phyloP scores from a whole-genome alignment of 2,113 vertebrate genomes.

The Sigmodon hispidus region DNA sequence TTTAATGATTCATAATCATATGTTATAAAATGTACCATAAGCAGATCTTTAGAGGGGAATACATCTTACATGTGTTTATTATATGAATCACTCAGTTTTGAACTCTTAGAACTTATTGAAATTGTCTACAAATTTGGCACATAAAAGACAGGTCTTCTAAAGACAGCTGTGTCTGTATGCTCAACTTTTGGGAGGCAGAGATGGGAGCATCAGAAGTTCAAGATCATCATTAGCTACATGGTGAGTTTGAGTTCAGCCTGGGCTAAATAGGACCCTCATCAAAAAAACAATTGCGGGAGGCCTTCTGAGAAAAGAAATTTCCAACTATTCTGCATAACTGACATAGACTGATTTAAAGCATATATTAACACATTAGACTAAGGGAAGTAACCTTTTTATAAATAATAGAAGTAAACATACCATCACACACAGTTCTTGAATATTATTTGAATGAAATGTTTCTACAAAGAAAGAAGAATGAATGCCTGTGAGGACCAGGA shows the following conservation, averaged over 20 bases:
- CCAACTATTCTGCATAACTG: neutral
- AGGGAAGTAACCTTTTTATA: neutral
- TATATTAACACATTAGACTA: neutral
- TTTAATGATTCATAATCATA: neutral
- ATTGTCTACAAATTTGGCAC: neutral
- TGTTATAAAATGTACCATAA: neutral
- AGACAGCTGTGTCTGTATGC: neutral
- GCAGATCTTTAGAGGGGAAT: slow-evolving; percentile 20
- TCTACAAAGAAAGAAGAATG: neutral
- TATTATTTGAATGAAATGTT: neutral
- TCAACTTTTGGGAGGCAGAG: neutral
- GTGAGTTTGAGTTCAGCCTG: neutral
- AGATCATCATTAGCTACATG: neutral
- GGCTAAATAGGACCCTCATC: neutral
- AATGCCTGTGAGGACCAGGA: neutral
- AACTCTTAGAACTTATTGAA: neutral
- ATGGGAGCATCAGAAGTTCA: neutral
- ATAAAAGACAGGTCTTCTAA: slow-evolving; percentile 1
- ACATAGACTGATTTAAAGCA: slow-evolving; percentile 5
- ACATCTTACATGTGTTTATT: neutral
- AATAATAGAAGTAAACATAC: neutral
- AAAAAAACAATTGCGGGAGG: no score
- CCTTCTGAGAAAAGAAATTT: neutral
- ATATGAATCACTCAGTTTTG: slow-evolving; percentile 10
- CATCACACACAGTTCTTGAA: neutral